phyloP scores from a whole-genome alignment of 2,888 invertebrate genomes.

The Gari tellinella region DNA sequence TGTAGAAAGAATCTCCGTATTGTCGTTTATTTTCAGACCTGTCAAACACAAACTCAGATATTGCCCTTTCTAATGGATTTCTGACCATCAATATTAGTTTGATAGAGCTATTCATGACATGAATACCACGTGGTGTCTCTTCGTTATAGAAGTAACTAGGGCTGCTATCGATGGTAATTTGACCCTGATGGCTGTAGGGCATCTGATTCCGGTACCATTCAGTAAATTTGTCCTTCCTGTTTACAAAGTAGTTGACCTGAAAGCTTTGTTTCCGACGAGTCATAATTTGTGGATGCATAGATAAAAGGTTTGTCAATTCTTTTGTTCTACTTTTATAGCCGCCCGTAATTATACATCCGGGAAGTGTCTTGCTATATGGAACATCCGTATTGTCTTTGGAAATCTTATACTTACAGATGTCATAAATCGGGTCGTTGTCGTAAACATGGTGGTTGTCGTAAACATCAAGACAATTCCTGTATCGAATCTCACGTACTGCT shows the following conservation, averaged over 20 bases:
- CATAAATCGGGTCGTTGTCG: too few species aligned
- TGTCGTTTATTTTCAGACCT: not conserved
- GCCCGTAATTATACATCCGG: constrained; percentile 24
- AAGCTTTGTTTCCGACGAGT: constrained; percentile 23
- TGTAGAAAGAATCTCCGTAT: constrained; percentile 1
- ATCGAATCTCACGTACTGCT: too few species aligned
- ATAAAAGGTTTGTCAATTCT: constrained; percentile 32
- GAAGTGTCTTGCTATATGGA: constrained; percentile 16
- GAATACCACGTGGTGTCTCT: constrained; percentile 95
- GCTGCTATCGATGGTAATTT: constrained; percentile 98
- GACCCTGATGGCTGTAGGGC: constrained; percentile 95
- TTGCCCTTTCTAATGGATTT: constrained; percentile 96
- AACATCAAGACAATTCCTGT: too few species aligned
- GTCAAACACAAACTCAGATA: constrained; percentile 93
- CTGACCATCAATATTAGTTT: constrained; percentile 95
- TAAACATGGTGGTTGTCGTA: too few species aligned
- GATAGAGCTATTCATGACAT: constrained; percentile 95
- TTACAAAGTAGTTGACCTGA: constrained; percentile 31
- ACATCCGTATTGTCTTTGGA: not conserved
- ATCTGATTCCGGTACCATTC: constrained; percentile 95
- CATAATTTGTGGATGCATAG: constrained; percentile 28
- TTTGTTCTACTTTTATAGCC: constrained; percentile 28
- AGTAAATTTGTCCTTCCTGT: constrained; percentile 86
- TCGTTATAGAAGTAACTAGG: constrained; percentile 98
- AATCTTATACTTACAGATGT: too few species aligned